Conservation (phyloP, 2,113 vertebrate genomes). For the Sorex fumeus region DNA sequence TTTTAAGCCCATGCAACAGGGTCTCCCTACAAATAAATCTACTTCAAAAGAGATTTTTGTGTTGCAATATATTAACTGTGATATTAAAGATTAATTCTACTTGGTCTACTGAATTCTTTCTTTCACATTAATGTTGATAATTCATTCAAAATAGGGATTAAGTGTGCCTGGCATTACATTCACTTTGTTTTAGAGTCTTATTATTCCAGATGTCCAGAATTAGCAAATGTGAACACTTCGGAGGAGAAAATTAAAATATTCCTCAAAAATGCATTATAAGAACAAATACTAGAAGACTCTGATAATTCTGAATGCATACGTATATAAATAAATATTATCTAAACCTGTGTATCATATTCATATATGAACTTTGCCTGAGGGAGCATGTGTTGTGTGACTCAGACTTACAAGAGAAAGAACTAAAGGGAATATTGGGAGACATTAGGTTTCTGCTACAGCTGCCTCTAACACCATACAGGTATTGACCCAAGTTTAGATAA, state of each 20-base stretch:
- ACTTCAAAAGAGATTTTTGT: conserved; percentile 63
- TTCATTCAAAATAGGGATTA: conserved; percentile 72
- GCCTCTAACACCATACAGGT: background rate
- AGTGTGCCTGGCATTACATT: conserved; percentile 72
- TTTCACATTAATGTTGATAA: conserved; percentile 37
- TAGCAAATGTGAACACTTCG: conserved; percentile 63
- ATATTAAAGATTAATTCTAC: conserved; percentile 45
- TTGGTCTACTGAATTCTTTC: conserved; percentile 62
- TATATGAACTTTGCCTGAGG: background rate
- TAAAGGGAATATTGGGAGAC: background rate
- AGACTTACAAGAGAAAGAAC: background rate
- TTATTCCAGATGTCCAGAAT: conserved; percentile 63
- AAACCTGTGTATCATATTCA: background rate
- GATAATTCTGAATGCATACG: background rate
- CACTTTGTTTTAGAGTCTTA: conserved; percentile 51
- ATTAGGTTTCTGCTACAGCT: background rate
- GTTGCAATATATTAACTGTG: conserved; percentile 65
- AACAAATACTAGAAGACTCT: conserved; percentile 7
- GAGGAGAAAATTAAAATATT: conserved; percentile 63
- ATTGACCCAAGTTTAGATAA: background rate
- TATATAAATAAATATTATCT: background rate
- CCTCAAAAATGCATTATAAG: conserved; percentile 1
- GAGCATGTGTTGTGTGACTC: background rate
- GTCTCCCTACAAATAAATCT: conserved; percentile 61
- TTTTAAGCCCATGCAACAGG: background rate